Percentiles rank a stretch among this genome's conserved stretches.
phyloP scores from a whole-genome alignment of 1,140 invertebrate species.

The Drosophila nikananu region DNA sequence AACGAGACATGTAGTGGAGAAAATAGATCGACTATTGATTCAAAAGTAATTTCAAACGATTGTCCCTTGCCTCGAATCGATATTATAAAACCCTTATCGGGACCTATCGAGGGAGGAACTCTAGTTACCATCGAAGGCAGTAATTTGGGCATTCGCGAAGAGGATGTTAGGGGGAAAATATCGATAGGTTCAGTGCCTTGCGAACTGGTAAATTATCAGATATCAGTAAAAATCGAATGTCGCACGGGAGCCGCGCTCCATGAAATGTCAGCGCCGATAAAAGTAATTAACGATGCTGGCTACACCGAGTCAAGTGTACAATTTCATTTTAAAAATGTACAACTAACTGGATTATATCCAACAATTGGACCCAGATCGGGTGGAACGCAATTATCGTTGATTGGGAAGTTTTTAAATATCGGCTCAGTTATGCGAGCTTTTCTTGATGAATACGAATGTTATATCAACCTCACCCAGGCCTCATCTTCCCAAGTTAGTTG shows the following conservation, averaged over 20 bases:
- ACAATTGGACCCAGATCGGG: conserved; percentile 96
- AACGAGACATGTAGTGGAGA: conserved; percentile 90
- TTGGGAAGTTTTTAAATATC: conserved; percentile 96
- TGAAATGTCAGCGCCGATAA: conserved; percentile 92
- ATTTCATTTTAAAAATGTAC: conserved; percentile 95
- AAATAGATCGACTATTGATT: conserved; percentile 4
- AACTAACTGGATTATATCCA: conserved; percentile 93
- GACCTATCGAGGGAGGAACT: conserved; percentile 98
- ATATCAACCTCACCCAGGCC: conserved; percentile 94
- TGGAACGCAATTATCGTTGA: conserved; percentile 96
- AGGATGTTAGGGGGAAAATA: conserved; percentile 96
- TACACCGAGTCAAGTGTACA: conserved; percentile 94
- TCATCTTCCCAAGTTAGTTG: conserved; percentile 95
- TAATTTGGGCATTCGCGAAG: conserved; percentile 95
- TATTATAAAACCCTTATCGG: conserved; percentile 97
- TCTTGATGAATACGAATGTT: conserved; percentile 95
- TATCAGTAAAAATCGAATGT: conserved; percentile 96
- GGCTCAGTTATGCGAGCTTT: conserved; percentile 95
- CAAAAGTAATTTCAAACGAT: conserved; percentile 88
- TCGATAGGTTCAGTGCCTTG: conserved; percentile 96
- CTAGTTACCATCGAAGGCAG: conserved; percentile 97
- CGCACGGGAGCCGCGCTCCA: conserved; percentile 91
- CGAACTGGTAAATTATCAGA: conserved; percentile 94
- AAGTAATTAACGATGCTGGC: conserved; percentile 95
- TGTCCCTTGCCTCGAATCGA: conserved; percentile 97